Conservation (phyloP, 1,140 invertebrate species). For the Microplitis demolitor region DNA sequence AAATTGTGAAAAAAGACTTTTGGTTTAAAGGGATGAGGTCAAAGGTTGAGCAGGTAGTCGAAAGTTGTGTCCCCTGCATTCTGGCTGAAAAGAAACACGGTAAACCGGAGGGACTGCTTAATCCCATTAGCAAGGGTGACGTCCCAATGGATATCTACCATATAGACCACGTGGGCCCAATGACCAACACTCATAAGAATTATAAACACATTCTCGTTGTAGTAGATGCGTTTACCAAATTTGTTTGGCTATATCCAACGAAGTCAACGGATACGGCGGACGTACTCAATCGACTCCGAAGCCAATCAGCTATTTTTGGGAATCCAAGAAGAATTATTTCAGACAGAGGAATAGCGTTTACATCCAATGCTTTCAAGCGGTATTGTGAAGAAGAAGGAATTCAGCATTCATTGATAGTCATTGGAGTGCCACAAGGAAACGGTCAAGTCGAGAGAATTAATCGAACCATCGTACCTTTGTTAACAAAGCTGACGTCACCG, state of each 20-base stretch:
- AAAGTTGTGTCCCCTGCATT: slow-evolving; percentile 46
- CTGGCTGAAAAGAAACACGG: slow-evolving; percentile 35
- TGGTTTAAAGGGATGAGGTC: slow-evolving; percentile 7
- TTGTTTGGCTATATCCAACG: slow-evolving; percentile 50
- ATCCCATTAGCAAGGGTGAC: slow-evolving; percentile 38
- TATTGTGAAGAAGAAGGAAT: slow-evolving; percentile 47
- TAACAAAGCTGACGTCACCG: not conserved
- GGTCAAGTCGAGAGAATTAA: slow-evolving; percentile 36
- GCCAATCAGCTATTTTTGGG: slow-evolving; percentile 45
- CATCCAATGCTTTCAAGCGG: slow-evolving; percentile 38
- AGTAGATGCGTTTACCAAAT: slow-evolving; percentile 54
- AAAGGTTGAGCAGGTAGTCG: slow-evolving; percentile 31
- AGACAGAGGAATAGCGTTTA: slow-evolving; percentile 51
- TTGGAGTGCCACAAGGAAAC: slow-evolving; percentile 38
- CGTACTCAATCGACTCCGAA: slow-evolving; percentile 32
- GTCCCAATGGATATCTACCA: slow-evolving; percentile 31
- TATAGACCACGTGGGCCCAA: slow-evolving; percentile 37
- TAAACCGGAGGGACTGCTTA: slow-evolving; percentile 33
- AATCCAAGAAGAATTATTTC: slow-evolving; percentile 44
- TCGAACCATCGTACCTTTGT: not conserved
- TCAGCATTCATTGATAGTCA: slow-evolving; percentile 34
- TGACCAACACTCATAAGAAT: slow-evolving; percentile 46
- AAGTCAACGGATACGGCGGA: slow-evolving; percentile 40
- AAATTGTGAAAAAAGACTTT: slow-evolving; percentile 25
- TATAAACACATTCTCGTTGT: slow-evolving; percentile 52